A percentile compares a stretch with the other conserved stretches of the same genome.
Evolutionary conservation across 2,888 invertebrate genomes (phyloP).

Genomic region (Brenthis hecate): DNA sequence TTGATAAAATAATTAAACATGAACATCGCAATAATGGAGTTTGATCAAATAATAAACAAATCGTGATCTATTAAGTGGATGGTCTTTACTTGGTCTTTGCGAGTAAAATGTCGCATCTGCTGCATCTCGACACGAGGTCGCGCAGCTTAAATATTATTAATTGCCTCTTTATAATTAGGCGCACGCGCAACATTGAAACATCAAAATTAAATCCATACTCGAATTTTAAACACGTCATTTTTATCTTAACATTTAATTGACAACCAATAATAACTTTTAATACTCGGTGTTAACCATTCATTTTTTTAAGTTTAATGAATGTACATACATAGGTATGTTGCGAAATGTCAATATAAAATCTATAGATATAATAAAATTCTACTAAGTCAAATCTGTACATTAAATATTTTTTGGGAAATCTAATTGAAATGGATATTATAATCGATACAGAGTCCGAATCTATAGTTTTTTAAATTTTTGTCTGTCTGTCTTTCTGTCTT

Average conservation of each 20-base stretch:
- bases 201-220: constrained; percentile 16
- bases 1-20: constrained; percentile 10
- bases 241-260: constrained; percentile 20
- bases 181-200: constrained; percentile 7
- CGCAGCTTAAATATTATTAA: constrained; percentile 33
- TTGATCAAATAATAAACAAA: constrained; percentile 27
- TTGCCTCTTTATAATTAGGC: constrained; percentile 33
- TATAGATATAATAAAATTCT: too few species aligned
- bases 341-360: constrained; percentile 17
- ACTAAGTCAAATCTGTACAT: too few species aligned
- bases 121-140: constrained; percentile 36
- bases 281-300: constrained; percentile 4
- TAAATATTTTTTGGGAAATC: too few species aligned
- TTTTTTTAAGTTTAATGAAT: constrained; percentile 20
- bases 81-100: constrained; percentile 39
- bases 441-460: too few species aligned
- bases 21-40: constrained; percentile 1
- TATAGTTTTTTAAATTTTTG: too few species aligned
- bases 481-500: too few species aligned
- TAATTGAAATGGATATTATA: too few species aligned
- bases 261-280: constrained; percentile 20
- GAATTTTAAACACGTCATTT: constrained; percentile 11
- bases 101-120: constrained; percentile 43
- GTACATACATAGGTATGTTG: background rate
- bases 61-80: constrained; percentile 43